Percentiles rank a stretch among this genome's conserved stretches.
These are phyloP conservation scores for Myotis planiceps DNA, from an alignment of 2,797 vertebrate genomes.

Conservation along the genomic window DNA sequence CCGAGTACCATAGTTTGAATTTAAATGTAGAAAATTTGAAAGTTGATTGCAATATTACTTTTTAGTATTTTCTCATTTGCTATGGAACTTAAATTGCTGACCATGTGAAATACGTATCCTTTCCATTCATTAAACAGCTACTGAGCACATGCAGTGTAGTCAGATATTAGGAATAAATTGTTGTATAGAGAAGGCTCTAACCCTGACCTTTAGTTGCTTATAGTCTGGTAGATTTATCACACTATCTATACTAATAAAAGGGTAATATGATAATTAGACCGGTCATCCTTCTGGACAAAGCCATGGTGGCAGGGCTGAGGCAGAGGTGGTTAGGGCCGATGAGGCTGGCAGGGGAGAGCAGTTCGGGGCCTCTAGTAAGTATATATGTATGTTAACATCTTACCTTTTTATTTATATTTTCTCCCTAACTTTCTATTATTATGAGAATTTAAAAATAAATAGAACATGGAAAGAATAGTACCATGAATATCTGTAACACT, in stretches of 20 bases:
- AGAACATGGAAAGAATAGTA: not conserved
- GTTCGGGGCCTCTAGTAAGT: too few species aligned
- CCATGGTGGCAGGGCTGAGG: too few species aligned
- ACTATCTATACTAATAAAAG: too few species aligned
- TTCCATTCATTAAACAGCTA: slow-evolving; percentile 1
- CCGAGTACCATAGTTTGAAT: not conserved
- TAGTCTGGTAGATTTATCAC: not conserved
- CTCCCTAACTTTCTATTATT: not conserved
- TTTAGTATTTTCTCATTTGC: not conserved
- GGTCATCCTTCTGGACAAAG: too few species aligned
- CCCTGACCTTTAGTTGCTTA: not conserved
- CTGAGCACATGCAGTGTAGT: not conserved
- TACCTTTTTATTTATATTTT: slow-evolving; percentile 36
- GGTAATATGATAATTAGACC: too few species aligned
- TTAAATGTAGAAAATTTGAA: slow-evolving; percentile 19
- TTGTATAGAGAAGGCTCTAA: not conserved
- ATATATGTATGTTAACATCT: not conserved
- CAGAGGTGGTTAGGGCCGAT: too few species aligned
- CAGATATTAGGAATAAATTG: not conserved
- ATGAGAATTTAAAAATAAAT: slow-evolving; percentile 51
- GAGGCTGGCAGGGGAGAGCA: too few species aligned
- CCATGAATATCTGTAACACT: not conserved
- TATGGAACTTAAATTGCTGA: not conserved
- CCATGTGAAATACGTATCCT: not conserved
- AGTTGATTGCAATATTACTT: slow-evolving; percentile 11